Evolutionary conservation across 1,140 invertebrate species (phyloP), one percentile per base, ranked within the genome.

Genomic region (Elymnias hypermnestra): DNA sequence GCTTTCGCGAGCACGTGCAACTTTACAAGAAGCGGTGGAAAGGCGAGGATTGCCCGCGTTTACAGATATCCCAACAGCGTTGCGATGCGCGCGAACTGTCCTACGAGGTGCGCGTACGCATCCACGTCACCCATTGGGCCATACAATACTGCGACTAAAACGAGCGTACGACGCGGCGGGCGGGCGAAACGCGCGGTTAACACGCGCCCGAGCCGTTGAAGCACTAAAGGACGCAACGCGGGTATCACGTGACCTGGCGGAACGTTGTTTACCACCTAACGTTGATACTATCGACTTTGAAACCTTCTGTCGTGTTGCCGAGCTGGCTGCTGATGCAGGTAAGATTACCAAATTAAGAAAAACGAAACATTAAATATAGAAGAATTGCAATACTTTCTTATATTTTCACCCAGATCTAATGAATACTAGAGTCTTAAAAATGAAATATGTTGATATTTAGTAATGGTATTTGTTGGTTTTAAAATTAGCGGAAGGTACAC

Each of bases 21-120:
- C 89, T 48, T 69, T 92, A 52, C 87, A 90, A 68, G 88, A 90
- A 72, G 86, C 90, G 57, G 90, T 91, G 40, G 90, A 89, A 74
- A 83, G 89, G 47, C 89, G 89, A 49, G 90, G 90, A 2, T 68
- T 91, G 46, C 89, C 90, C 49, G 89, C 91, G 1, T 87, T 91
- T 68, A 88, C 84, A 25, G 90, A 89, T 72, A 88, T 92, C 50
- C 84, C 87, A 2, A 86, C 88, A 5, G 91, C 90, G 18, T 53
- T 91, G 57, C 86, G 89, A 35, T 89, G 89, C 68, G 91, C 90
- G 10, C 88, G 90, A 49, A 86, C 88, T 25, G 88, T 92, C 36
- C 77, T 92, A 13, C 66, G 76, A 12, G 70, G 71, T 37, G 78
- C 72, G 3, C 64, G 64, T 3, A 84, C 66, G 9, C 77, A 82